These are phyloP conservation scores for Fissipunctia ypsillon DNA, from an alignment of 2,888 invertebrate genomes.

Conservation along the genomic window DNA sequence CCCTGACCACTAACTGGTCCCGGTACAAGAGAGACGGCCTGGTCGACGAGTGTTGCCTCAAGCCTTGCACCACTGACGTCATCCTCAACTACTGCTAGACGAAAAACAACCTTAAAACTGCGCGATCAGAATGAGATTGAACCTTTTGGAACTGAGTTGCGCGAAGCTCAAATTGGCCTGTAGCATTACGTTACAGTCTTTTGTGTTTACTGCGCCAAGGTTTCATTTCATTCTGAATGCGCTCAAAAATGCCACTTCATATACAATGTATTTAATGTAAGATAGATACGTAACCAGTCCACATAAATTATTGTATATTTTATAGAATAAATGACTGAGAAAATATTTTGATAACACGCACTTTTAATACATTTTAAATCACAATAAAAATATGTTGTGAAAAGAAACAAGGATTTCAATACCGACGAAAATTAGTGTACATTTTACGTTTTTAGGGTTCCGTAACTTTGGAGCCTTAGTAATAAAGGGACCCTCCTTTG, in stretches of 20 bases:
- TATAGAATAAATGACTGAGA: constrained; percentile 51
- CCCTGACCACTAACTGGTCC: constrained; percentile 70
- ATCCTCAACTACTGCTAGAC: constrained; percentile 74
- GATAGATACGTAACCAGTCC: constrained; percentile 44
- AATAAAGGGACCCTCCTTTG: no score
- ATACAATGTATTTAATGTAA: constrained; percentile 32
- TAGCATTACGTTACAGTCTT: background rate
- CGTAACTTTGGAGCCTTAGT: no score
- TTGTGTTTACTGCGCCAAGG: background rate
- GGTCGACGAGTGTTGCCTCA: constrained; percentile 77
- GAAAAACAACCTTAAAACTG: constrained; percentile 7
- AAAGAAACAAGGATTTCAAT: constrained; percentile 46
- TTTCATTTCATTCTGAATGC: constrained; percentile 11
- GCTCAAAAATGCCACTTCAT: background rate
- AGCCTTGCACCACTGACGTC: constrained; percentile 73
- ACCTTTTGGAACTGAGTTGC: background rate
- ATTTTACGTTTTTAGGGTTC: constrained; percentile 43
- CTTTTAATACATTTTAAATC: constrained; percentile 26
- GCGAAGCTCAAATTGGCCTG: constrained; percentile 23
- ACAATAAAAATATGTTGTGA: constrained; percentile 44
- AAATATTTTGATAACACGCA: constrained; percentile 37
- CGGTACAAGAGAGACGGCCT: constrained; percentile 74
- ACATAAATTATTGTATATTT: constrained; percentile 52
- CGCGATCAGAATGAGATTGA: constrained; percentile 8
- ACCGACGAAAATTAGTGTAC: constrained; percentile 31